These are phyloP conservation scores for Scomberomorus guttatus DNA, from an alignment of 2,797 vertebrate species.

Conservation along the genomic window DNA sequence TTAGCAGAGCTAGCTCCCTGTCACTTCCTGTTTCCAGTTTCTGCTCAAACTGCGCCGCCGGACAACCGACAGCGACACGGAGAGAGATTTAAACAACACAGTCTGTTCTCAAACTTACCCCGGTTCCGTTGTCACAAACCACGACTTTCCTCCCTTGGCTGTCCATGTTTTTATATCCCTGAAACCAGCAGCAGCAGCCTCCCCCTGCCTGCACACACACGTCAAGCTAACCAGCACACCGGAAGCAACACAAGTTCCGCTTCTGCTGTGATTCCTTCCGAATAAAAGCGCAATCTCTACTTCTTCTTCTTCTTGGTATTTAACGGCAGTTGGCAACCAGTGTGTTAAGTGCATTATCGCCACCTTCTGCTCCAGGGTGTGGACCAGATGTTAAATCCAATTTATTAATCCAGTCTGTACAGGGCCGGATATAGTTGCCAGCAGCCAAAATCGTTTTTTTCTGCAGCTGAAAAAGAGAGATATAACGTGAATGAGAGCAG, in stretches of 20 bases:
- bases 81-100: not conserved
- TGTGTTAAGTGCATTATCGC: too few relatives aligned
- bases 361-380: too few relatives aligned
- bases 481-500: too few relatives aligned
- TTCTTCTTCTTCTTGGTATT: too few relatives aligned
- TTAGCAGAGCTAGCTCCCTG: constrained; percentile 46
- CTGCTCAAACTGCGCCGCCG: constrained; percentile 13
- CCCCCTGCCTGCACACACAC: constrained; percentile 52
- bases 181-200: constrained; percentile 40
- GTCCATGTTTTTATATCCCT: constrained; percentile 83
- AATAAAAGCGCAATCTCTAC: constrained; percentile 22
- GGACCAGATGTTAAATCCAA: too few relatives aligned
- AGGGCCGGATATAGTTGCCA: too few relatives aligned
- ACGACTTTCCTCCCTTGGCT: constrained; percentile 92
- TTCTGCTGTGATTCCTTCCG: constrained; percentile 6
- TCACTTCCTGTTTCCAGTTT: constrained; percentile 75
- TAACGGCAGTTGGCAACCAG: too few relatives aligned
- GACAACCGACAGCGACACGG: not conserved
- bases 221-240: not conserved
- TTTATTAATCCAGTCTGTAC: too few relatives aligned
- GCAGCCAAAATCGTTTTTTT: too few relatives aligned
- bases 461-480: too few relatives aligned
- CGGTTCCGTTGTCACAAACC: constrained; percentile 94
- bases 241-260: not conserved
- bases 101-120: constrained; percentile 83